Evolutionary conservation across 2,113 vertebrate species (phyloP).

Genomic region (Heliornis fulica): DNA sequence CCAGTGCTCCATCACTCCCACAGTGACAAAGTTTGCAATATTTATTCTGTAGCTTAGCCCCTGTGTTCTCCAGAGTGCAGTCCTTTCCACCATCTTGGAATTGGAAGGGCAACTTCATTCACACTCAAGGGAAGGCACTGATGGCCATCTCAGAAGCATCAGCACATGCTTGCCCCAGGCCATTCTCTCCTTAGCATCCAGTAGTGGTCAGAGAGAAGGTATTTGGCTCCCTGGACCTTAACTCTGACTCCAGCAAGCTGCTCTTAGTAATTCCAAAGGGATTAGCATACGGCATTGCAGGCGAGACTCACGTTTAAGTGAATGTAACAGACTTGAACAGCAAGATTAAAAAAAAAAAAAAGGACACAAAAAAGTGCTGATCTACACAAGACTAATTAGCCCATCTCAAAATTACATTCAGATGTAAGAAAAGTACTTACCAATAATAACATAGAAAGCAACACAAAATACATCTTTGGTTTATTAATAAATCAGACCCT

Average conservation of each 20-base stretch:
- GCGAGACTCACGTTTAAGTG: not conserved
- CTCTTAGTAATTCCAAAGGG: not conserved
- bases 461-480: not conserved
- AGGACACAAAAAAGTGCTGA: not conserved
- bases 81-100: not conserved
- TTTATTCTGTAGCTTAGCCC: too few species aligned
- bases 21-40: too few species aligned
- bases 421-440: not conserved
- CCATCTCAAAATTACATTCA: not conserved
- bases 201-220: not conserved
- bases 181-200: not conserved
- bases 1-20: too few species aligned
- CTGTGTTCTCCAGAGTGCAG: too few species aligned
- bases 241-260: not conserved
- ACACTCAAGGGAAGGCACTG: not conserved
- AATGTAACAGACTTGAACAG: not conserved
- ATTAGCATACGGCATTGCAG: not conserved
- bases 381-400: not conserved
- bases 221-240: not conserved
- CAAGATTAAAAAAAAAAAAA: not conserved
- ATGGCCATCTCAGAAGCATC: not conserved
- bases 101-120: not conserved
- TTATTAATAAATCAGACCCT: not conserved
- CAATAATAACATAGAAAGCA: not conserved
- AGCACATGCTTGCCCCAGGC: not conserved